phyloP scores from a whole-genome alignment of 1,140 invertebrate species.

The Zaprionus camerounensis region DNA sequence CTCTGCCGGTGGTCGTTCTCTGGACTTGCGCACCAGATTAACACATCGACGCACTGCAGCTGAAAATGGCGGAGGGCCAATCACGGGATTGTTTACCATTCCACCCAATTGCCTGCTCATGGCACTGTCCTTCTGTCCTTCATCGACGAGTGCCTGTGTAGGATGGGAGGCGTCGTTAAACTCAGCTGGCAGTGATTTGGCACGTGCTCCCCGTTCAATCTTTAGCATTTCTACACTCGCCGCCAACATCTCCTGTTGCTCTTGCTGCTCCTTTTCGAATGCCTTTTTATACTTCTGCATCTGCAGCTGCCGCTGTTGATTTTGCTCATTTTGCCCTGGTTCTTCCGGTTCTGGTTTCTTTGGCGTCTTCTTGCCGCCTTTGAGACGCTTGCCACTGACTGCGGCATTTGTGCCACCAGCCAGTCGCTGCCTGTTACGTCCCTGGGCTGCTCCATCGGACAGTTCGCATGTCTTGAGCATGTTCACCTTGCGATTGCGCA shows the following conservation, averaged over 20 bases:
- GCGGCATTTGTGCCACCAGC: constrained; percentile 33
- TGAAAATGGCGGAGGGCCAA: constrained; percentile 26
- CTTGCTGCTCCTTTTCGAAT: not conserved
- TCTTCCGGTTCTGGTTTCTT: not conserved
- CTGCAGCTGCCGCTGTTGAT: not conserved
- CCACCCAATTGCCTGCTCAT: not conserved
- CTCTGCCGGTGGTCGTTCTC: not conserved
- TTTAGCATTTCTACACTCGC: not conserved
- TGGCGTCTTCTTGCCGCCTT: not conserved
- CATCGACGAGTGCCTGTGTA: not conserved
- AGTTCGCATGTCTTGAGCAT: constrained; percentile 66
- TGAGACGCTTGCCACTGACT: constrained; percentile 9
- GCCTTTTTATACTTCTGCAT: not conserved
- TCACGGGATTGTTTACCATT: not conserved
- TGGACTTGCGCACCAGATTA: not conserved
- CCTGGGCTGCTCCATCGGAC: constrained; percentile 35
- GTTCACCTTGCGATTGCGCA: constrained; percentile 68
- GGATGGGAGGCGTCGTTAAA: not conserved
- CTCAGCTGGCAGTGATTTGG: constrained; percentile 41
- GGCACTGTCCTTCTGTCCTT: not conserved
- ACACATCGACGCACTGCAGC: constrained; percentile 28
- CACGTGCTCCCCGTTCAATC: constrained; percentile 3
- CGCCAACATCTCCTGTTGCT: not conserved
- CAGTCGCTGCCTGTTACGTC: constrained; percentile 48
- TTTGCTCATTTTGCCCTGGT: not conserved